These are phyloP conservation scores for Neoarius graeffei DNA, from an alignment of 2,113 vertebrate species.

Conservation along the genomic window DNA sequence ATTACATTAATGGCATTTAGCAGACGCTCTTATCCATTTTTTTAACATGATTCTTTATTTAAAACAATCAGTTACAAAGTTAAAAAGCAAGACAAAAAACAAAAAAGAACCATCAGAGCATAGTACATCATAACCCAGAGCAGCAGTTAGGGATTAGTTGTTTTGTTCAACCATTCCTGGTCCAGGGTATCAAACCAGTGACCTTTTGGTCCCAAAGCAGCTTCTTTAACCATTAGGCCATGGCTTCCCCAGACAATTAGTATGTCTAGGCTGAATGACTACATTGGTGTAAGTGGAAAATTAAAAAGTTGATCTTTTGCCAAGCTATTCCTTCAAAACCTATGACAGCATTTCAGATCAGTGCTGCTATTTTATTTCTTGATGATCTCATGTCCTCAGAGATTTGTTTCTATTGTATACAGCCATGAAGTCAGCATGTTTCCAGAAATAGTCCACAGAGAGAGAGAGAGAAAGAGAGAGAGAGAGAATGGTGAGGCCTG, in stretches of 20 bases:
- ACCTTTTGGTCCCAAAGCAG: no score
- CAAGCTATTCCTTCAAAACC: background rate
- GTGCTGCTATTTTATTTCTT: slow-evolving; percentile 36
- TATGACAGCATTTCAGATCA: slow-evolving; percentile 25
- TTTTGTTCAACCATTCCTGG: no score
- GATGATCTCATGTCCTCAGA: slow-evolving; percentile 49
- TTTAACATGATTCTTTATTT: no score
- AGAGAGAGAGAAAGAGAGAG: slow-evolving; percentile 7
- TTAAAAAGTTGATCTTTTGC: background rate
- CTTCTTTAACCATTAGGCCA: no score
- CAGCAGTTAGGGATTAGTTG: no score
- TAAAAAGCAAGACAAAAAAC: no score
- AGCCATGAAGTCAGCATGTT: slow-evolving; percentile 55
- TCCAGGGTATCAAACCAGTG: no score
- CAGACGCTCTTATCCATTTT: no score
- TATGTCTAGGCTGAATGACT: background rate
- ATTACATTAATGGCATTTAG: no score
- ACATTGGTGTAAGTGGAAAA: background rate
- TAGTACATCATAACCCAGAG: no score
- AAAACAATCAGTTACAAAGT: no score
- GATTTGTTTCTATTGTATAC: slow-evolving; percentile 46
- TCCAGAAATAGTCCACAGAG: slow-evolving; percentile 50
- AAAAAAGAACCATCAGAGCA: no score
- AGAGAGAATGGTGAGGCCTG: background rate
- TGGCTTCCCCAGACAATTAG: background rate